Evolutionary conservation across 2,888 invertebrate genomes (phyloP).

Genomic region (Diarsia dahlii): DNA sequence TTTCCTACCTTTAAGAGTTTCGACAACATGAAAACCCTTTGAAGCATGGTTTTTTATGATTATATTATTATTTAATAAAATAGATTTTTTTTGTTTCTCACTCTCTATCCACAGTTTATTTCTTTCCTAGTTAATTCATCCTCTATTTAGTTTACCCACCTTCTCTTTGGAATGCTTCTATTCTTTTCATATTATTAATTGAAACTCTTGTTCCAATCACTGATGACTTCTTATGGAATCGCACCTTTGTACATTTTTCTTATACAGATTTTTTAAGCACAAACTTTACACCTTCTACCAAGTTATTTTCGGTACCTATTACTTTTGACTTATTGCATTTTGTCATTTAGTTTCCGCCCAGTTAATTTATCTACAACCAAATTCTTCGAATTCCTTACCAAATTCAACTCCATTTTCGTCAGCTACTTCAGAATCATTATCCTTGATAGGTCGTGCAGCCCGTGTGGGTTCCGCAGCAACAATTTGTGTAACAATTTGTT

Average conservation of each 20-base stretch:
- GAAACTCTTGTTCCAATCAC: not conserved
- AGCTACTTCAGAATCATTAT: conserved; percentile 21
- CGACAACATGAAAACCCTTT: not conserved
- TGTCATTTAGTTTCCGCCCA: not conserved
- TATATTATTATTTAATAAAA: too few relatives aligned
- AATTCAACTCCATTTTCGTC: conserved; percentile 11
- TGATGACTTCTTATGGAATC: not conserved
- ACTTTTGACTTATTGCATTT: not conserved
- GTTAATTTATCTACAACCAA: not conserved
- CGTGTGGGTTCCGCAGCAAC: conserved; percentile 35
- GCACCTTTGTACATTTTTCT: not conserved
- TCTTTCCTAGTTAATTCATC: not conserved
- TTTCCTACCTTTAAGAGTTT: not conserved
- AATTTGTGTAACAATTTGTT: conserved; percentile 71
- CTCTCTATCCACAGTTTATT: too few relatives aligned
- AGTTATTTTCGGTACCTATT: not conserved
- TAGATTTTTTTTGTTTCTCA: too few relatives aligned
- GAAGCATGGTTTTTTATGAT: not conserved
- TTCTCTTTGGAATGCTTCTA: not conserved
- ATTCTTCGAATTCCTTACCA: not conserved
- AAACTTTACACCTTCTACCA: not conserved
- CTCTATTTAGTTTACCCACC: not conserved
- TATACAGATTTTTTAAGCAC: not conserved
- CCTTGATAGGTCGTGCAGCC: conserved; percentile 37
- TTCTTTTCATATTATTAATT: too few relatives aligned